phyloP scores from a whole-genome alignment of 1,140 invertebrate species.

The Plodia interpunctella region DNA sequence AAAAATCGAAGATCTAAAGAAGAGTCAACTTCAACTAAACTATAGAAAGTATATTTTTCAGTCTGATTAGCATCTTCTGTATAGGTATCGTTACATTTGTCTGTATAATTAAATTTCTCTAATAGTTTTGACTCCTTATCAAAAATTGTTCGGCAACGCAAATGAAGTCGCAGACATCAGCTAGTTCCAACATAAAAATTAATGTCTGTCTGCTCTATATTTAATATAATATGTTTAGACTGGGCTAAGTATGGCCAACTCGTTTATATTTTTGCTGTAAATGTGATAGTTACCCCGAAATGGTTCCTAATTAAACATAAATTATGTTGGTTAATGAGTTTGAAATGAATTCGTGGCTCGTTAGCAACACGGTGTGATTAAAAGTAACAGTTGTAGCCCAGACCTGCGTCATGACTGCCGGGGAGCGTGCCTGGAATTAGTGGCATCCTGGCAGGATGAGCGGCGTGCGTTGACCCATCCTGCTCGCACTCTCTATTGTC shows the following conservation, averaged over 20 bases:
- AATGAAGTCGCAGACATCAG: no score
- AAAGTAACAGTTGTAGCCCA: constrained; percentile 20
- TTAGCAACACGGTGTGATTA: constrained; percentile 15
- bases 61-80: no score
- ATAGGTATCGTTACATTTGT: no score
- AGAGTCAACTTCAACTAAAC: no score
- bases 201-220: not conserved
- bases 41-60: no score
- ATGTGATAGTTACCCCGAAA: constrained; percentile 19
- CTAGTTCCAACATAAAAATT: not conserved
- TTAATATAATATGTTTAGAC: no score
- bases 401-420: constrained; percentile 9
- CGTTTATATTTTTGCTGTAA: constrained; percentile 18
- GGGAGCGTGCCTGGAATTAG: constrained; percentile 61
- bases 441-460: constrained; percentile 61
- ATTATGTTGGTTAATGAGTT: constrained; percentile 24
- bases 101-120: no score
- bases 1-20: no score
- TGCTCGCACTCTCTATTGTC: constrained; percentile 10
- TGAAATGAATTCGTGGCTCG: constrained; percentile 17
- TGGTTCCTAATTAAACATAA: constrained; percentile 20
- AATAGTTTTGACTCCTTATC: no score
- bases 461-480: constrained; percentile 48
- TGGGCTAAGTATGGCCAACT: no score
- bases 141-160: no score